A percentile compares a stretch with the other conserved stretches of the same genome.
These are phyloP conservation scores for Phyto melanocephala DNA, from an alignment of 2,888 invertebrate genomes.

Conservation along the genomic window DNA sequence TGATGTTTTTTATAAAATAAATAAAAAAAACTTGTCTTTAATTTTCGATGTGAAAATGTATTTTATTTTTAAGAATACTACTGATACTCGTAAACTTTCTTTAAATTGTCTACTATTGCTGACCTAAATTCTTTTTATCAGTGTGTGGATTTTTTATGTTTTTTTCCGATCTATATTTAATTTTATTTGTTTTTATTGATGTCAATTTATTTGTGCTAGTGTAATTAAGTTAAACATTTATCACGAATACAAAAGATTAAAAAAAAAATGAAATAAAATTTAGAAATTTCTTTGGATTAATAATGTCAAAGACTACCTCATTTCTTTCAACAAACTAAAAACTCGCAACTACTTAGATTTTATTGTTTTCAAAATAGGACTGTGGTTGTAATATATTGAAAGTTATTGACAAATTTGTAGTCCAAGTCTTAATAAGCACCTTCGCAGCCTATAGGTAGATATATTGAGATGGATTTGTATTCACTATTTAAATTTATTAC, in stretches of 20 bases:
- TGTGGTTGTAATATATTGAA: no score
- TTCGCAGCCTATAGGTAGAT: no score
- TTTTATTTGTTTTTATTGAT: not conserved
- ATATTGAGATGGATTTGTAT: no score
- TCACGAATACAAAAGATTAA: not conserved
- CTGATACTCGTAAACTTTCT: slow-evolving; percentile 49
- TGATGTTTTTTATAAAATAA: slow-evolving; percentile 24
- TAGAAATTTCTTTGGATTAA: no score
- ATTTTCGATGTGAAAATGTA: slow-evolving; percentile 37
- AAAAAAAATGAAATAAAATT: no score
- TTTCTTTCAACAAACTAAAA: no score
- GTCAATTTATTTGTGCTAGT: not conserved
- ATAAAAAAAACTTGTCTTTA: not conserved
- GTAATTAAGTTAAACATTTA: not conserved
- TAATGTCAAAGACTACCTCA: no score
- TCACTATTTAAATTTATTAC: no score
- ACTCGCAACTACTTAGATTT: no score
- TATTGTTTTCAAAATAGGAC: no score
- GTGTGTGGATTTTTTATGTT: not conserved
- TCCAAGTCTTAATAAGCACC: no score
- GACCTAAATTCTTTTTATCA: slow-evolving; percentile 56
- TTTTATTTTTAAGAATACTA: not conserved
- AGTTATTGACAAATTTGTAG: no score
- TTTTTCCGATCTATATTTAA: not conserved
- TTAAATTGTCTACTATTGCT: slow-evolving; percentile 47